Conservation (phyloP, 1,140 invertebrate species). For the Drepana arcuata region DNA sequence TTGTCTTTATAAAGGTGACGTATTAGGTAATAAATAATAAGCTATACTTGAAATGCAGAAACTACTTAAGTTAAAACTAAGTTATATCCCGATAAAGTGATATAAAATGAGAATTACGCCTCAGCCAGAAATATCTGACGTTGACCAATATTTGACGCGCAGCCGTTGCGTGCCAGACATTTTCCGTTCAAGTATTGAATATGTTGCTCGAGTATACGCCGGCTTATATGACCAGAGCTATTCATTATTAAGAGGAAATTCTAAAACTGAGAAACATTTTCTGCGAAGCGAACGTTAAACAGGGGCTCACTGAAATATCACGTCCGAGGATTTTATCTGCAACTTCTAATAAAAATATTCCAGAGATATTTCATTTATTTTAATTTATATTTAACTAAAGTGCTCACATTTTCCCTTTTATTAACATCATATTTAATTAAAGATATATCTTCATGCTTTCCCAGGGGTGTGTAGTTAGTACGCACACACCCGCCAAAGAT, state of each 20-base stretch:
- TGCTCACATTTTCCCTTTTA: no score
- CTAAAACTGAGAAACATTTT: constrained; percentile 33
- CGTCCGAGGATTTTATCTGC: no score
- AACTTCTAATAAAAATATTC: no score
- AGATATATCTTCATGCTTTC: no score
- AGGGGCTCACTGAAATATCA: no score
- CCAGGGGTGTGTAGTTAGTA: no score
- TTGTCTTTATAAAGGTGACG: background rate
- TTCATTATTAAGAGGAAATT: constrained; percentile 35
- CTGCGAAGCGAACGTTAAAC: no score
- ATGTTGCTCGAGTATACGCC: no score
- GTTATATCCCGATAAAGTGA: constrained; percentile 5
- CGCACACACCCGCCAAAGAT: no score
- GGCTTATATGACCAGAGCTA: constrained; percentile 28
- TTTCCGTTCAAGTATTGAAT: constrained; percentile 38
- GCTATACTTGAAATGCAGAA: background rate
- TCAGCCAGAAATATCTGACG: constrained; percentile 35
- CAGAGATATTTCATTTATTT: no score
- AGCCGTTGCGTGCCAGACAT: constrained; percentile 38
- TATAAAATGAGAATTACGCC: constrained; percentile 49
- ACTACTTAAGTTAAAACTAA: constrained; percentile 14
- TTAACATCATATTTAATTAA: no score
- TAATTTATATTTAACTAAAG: no score
- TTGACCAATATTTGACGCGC: constrained; percentile 41
- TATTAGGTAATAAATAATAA: background rate